Evolutionary conservation across 2,888 invertebrate species (phyloP), one percentile per base, ranked within the genome.

Genomic region (Trissolcus japonicus): DNA sequence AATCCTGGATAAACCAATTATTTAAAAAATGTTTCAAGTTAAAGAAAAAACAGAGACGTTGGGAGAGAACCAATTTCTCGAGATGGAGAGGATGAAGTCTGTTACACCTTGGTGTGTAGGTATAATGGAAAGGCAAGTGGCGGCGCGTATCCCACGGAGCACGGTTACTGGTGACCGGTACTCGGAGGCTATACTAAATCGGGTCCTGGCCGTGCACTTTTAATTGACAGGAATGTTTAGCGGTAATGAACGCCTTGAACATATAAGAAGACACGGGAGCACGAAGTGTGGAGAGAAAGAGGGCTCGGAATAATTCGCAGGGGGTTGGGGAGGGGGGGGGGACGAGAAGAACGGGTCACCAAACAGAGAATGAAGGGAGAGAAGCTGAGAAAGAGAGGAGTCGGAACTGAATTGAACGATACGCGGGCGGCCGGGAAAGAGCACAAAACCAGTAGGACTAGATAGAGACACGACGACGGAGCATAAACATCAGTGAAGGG

Each of bases 221-320:
- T 88, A 88, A 88, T 88, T 87, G 88, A 87, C 88, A 87, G 85
- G 81, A 87, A 87, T 87, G 86, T 87, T 87, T 86, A 87, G 84
- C 87, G 84, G 83, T 86, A 87, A 88, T 85, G 86, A 88, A 87
- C 85, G 84, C 82, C 80, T 76, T 81, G 78, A 79, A 82, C 79
- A 80, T 71, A 80, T 81, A 81, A 78, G 75, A 77, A 77, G 79
- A 82, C 80, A 77, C 78, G 69, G 69, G 71, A 41, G 61, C 25
- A 66, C 57, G 55, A 56, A 67, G 61, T 56, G 61, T 56, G 77
- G 76, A 67, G 69, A 46, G 55, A 53, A 66, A 48, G 29, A 43
- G 54, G 62, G 54, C 66, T 54, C 46, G 63, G 61, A 48, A 54
- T 62, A 62, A 62, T 40, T 62, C 48, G 63, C 57, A 40, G 13